A percentile compares a stretch with the other conserved stretches of the same genome.
These are phyloP conservation scores for Ctenomys sociabilis DNA, from an alignment of 2,113 vertebrate genomes.

Conservation along the genomic window DNA sequence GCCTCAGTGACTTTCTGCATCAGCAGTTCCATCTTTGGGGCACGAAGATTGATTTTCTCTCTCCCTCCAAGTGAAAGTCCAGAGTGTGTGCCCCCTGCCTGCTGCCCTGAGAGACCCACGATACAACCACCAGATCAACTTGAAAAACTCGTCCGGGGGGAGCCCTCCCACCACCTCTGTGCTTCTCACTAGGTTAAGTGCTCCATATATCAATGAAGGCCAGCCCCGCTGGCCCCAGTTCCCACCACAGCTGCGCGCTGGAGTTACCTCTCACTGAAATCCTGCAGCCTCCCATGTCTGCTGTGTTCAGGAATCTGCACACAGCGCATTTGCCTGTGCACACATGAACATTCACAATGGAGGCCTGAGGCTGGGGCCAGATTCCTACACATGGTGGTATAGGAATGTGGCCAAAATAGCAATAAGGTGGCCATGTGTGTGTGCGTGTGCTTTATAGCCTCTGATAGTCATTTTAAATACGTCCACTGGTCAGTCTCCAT, in stretches of 20 bases:
- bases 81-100: conserved; percentile 56
- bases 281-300: neutral
- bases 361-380: neutral
- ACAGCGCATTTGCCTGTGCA: no score
- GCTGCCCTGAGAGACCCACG: conserved; percentile 58
- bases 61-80: conserved; percentile 79
- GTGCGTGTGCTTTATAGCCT: neutral
- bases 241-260: neutral
- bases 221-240: neutral
- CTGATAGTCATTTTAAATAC: neutral
- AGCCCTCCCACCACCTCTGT: conserved; percentile 46
- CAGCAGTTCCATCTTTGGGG: conserved; percentile 78
- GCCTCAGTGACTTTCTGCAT: conserved; percentile 80
- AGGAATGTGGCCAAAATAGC: neutral
- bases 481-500: neutral
- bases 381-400: neutral
- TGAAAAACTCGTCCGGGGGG: conserved; percentile 68
- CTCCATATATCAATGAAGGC: conserved; percentile 60
- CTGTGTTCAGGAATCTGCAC: neutral
- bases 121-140: conserved; percentile 73
- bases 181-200: conserved; percentile 63
- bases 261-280: neutral
- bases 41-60: conserved; percentile 87
- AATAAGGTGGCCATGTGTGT: neutral
- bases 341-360: neutral